Conservation (phyloP, 1,140 invertebrate genomes). For the Drosophila biarmipes region DNA sequence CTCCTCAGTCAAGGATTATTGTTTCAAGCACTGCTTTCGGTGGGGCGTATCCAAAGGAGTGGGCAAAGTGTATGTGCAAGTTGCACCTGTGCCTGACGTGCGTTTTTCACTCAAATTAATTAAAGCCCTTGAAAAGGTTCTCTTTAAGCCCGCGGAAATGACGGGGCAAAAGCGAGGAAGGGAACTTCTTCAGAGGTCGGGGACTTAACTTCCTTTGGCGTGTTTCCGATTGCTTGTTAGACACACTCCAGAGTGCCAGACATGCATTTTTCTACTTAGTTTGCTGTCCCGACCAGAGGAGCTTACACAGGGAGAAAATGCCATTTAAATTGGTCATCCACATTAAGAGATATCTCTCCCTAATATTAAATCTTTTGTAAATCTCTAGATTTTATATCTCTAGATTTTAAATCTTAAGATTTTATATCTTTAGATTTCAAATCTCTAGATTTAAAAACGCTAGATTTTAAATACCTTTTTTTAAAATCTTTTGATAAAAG, state of each 20-base stretch:
- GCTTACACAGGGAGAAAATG: slow-evolving; percentile 1
- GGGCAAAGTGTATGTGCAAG: slow-evolving; percentile 51
- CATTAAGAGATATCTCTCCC: too few relatives aligned
- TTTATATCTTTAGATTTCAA: too few relatives aligned
- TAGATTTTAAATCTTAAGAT: too few relatives aligned
- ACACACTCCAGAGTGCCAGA: slow-evolving; percentile 55
- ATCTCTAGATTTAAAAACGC: too few relatives aligned
- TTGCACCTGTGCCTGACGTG: slow-evolving; percentile 76
- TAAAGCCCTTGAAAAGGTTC: slow-evolving; percentile 45
- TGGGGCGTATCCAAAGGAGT: neutral
- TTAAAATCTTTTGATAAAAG: too few relatives aligned
- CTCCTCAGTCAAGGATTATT: slow-evolving; percentile 76
- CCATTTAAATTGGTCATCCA: neutral
- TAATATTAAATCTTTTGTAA: too few relatives aligned
- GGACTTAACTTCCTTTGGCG: slow-evolving; percentile 39
- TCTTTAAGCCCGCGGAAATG: slow-evolving; percentile 57
- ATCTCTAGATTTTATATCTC: too few relatives aligned
- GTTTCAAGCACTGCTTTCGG: slow-evolving; percentile 58
- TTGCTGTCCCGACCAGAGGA: slow-evolving; percentile 24
- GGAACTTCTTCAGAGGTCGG: neutral
- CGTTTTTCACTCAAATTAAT: slow-evolving; percentile 59
- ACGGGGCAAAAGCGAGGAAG: slow-evolving; percentile 21
- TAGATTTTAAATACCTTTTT: too few relatives aligned
- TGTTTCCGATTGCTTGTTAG: slow-evolving; percentile 76
- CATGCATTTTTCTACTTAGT: slow-evolving; percentile 77